A percentile compares a stretch with the other conserved stretches of the same genome.
phyloP scores from a whole-genome alignment of 2,888 invertebrate species.

The Trissolcus brochymenae region DNA sequence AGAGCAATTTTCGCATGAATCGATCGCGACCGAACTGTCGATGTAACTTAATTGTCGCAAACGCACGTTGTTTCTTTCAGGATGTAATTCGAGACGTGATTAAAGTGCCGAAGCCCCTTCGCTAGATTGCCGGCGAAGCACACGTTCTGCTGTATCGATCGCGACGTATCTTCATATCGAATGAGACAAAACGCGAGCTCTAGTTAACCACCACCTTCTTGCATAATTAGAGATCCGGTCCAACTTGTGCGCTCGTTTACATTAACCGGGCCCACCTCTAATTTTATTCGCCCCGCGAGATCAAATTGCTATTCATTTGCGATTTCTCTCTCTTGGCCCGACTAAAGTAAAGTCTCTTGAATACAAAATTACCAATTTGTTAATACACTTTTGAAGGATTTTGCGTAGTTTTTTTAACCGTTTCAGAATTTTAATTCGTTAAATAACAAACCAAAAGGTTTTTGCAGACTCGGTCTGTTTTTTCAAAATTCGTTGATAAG shows the following conservation, averaged over 20 bases:
- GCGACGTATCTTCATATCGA: conserved; percentile 51
- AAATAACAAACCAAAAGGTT: too few species aligned
- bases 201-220: conserved; percentile 38
- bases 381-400: too few species aligned
- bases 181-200: conserved; percentile 47
- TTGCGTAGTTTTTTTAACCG: too few species aligned
- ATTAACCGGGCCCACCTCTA: conserved; percentile 18
- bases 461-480: too few species aligned
- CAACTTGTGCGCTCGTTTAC: conserved; percentile 14
- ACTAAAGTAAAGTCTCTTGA: too few species aligned
- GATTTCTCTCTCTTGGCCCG: conserved; percentile 3
- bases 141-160: conserved; percentile 47
- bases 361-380: too few species aligned
- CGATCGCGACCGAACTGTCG: conserved; percentile 28
- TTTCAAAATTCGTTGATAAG: too few species aligned
- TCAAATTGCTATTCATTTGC: conserved; percentile 24
- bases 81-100: conserved; percentile 48
- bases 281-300: conserved; percentile 22
- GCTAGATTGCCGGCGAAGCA: conserved; percentile 35
- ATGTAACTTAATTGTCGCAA: conserved; percentile 34
- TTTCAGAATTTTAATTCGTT: too few species aligned
- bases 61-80: conserved; percentile 44
- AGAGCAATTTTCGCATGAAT: conserved; percentile 25
- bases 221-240: conserved; percentile 36
- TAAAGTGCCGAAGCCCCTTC: conserved; percentile 45